Percentiles rank a stretch among this genome's conserved stretches.
Evolutionary conservation across 1,140 invertebrate genomes (phyloP).

Genomic region (Brachionus koreanus): DNA sequence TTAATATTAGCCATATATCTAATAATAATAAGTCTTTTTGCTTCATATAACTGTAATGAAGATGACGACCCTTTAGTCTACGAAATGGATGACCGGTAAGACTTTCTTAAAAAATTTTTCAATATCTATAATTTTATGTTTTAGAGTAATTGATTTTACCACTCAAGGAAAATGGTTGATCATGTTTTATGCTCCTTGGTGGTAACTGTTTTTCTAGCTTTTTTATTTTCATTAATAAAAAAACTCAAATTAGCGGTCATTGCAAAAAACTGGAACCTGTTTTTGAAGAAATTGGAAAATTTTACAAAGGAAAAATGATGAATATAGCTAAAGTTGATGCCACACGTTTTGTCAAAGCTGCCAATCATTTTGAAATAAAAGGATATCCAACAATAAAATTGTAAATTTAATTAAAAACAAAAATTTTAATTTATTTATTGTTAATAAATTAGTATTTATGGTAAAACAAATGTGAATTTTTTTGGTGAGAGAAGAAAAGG

Average conservation of each 20-base stretch:
- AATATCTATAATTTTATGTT: not conserved
- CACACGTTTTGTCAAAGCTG: constrained; percentile 23
- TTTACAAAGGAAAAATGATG: constrained; percentile 37
- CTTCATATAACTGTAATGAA: not conserved
- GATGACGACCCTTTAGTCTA: constrained; percentile 37
- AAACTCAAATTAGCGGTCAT: not conserved
- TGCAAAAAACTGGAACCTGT: constrained; percentile 44
- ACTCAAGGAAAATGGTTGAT: constrained; percentile 43
- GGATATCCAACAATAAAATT: constrained; percentile 44
- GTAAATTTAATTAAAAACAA: not conserved
- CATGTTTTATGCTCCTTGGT: constrained; percentile 44
- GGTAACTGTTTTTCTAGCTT: not conserved
- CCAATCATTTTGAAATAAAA: constrained; percentile 44
- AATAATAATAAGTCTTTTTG: not conserved
- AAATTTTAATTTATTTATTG: too few species aligned
- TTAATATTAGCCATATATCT: too few species aligned
- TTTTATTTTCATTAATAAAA: not conserved
- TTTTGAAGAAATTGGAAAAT: constrained; percentile 38
- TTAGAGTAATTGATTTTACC: constrained; percentile 31
- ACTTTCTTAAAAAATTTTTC: not conserved
- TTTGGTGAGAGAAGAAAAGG: constrained; percentile 11
- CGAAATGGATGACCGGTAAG: constrained; percentile 43
- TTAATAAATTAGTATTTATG: constrained; percentile 12
- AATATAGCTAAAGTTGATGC: constrained; percentile 33
- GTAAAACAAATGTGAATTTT: not conserved